Conservation (phyloP, 2,888 invertebrate genomes). For the Hydropsyche betteni region DNA sequence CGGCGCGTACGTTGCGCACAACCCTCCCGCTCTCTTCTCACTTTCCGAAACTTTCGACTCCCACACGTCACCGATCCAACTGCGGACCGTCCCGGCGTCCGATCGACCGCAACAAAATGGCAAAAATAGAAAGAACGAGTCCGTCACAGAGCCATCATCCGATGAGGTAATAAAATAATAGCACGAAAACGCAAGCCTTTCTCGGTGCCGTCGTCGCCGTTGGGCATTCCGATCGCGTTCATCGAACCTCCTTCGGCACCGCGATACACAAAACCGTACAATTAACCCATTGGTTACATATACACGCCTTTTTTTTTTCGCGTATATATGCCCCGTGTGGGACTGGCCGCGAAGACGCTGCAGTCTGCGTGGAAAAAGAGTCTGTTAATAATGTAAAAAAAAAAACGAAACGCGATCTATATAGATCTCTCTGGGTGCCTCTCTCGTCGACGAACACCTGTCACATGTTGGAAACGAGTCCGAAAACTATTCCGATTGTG, state of each 20-base stretch:
- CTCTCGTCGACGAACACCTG: not conserved
- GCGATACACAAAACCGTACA: conserved; percentile 39
- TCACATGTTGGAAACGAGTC: not conserved
- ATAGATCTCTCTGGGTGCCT: conserved; percentile 31
- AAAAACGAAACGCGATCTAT: conserved; percentile 20
- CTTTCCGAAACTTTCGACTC: not conserved
- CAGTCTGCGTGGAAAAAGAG: not conserved
- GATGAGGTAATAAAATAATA: conserved; percentile 39
- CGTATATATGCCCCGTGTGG: conserved; percentile 3
- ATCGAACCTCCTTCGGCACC: conserved; percentile 31
- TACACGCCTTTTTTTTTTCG: no score
- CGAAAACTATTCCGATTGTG: not conserved
- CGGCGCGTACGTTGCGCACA: not conserved
- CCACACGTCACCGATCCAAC: no score
- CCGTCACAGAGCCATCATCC: not conserved
- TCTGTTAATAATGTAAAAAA: not conserved
- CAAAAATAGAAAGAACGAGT: not conserved
- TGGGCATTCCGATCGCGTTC: conserved; percentile 41
- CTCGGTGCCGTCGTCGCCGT: conserved; percentile 18
- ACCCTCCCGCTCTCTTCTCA: not conserved
- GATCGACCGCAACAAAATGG: not conserved
- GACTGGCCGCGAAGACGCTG: conserved; percentile 36
- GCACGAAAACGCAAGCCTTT: conserved; percentile 33
- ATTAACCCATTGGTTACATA: conserved; percentile 35
- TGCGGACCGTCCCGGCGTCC: no score